Conservation (phyloP, 2,888 invertebrate genomes). For the Girardia tigrina region DNA sequence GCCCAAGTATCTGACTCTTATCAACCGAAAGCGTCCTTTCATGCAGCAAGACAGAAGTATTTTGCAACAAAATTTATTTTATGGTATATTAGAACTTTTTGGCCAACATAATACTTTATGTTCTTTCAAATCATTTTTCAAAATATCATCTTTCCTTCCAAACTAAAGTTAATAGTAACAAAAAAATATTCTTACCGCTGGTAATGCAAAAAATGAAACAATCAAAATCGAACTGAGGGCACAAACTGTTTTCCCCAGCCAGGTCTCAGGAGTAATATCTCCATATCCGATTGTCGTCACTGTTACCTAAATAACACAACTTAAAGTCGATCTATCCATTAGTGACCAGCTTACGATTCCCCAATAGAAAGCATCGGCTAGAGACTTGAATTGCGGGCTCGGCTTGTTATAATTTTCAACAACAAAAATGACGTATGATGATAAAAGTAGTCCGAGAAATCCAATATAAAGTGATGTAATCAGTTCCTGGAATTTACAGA, state of each 20-base stretch:
- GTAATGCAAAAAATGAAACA: neutral
- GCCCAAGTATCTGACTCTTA: too few species aligned
- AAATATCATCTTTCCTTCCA: too few species aligned
- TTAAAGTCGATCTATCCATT: neutral
- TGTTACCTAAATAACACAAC: neutral
- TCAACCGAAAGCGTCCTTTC: too few species aligned
- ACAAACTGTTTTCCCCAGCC: neutral
- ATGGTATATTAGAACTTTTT: too few species aligned
- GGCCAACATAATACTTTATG: too few species aligned
- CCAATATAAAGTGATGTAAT: constrained; percentile 1
- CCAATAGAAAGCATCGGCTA: constrained; percentile 1
- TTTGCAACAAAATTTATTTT: too few species aligned
- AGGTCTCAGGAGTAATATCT: neutral
- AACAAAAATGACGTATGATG: neutral
- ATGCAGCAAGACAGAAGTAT: too few species aligned
- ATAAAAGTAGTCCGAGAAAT: neutral
- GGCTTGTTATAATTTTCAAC: constrained; percentile 19
- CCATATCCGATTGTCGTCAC: constrained; percentile 17
- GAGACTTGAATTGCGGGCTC: neutral
- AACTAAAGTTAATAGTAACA: too few species aligned
- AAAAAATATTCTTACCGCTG: neutral
- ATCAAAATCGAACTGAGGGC: neutral
- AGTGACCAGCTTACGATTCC: neutral
- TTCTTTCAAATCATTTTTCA: too few species aligned
- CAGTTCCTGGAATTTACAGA: neutral